Evolutionary conservation across 2,888 invertebrate genomes (phyloP).

Genomic region (Agrilus cyanescens): DNA sequence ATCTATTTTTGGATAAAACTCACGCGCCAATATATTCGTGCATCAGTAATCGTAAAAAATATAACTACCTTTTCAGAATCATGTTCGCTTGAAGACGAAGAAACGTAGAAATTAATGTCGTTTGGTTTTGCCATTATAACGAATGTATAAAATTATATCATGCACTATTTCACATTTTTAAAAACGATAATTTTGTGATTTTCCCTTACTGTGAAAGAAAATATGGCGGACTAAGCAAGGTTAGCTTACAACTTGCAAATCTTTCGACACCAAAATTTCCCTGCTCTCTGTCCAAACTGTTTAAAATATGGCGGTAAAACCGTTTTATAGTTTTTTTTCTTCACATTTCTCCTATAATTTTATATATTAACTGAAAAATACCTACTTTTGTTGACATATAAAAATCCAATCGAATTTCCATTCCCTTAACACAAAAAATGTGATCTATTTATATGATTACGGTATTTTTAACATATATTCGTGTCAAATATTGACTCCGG

Average conservation of each 20-base stretch:
- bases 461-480: no score
- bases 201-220: conserved; percentile 36
- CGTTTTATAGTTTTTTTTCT: no score
- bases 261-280: no score
- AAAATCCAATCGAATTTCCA: no score
- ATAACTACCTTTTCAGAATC: conserved; percentile 29
- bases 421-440: no score
- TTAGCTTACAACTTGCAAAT: conserved; percentile 18
- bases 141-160: conserved; percentile 21
- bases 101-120: conserved; percentile 24
- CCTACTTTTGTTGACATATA: no score
- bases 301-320: no score
- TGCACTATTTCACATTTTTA: conserved; percentile 21
- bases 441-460: no score
- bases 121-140: conserved; percentile 30
- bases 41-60: conserved; percentile 15
- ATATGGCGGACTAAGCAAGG: conserved; percentile 30
- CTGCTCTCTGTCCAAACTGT: no score
- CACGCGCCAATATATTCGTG: conserved; percentile 28
- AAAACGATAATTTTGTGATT: conserved; percentile 32
- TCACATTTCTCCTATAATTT: no score
- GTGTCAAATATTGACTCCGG: no score
- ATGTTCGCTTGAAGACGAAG: conserved; percentile 21
- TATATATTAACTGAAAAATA: no score
- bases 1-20: conserved; percentile 29